Evolutionary conservation across 2,797 vertebrate species (phyloP).

Genomic region (Otolemur crassicaudatus): DNA sequence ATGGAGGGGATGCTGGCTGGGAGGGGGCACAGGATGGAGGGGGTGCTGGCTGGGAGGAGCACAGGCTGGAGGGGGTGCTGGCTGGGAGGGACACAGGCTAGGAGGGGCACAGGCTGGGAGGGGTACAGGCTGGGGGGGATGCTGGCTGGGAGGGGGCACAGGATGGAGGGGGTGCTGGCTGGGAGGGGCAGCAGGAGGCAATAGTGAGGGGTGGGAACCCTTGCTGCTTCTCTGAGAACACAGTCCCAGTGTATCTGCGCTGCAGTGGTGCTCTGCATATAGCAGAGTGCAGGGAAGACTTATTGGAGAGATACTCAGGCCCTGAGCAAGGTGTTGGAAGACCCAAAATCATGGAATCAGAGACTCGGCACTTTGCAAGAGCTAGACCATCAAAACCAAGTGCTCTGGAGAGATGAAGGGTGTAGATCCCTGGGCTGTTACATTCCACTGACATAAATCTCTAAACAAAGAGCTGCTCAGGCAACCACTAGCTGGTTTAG

Average conservation of each 20-base stretch:
- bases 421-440: not conserved
- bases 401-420: not conserved
- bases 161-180: no score
- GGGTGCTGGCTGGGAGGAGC: no score
- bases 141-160: no score
- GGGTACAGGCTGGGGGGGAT: no score
- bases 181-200: no score
- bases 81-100: no score
- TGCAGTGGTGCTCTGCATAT: not conserved
- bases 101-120: no score
- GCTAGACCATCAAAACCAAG: not conserved
- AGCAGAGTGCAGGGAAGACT: not conserved
- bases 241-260: not conserved
- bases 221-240: no score
- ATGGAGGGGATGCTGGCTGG: no score
- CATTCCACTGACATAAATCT: not conserved
- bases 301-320: not conserved
- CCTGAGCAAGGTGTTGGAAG: not conserved
- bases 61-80: no score
- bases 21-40: no score
- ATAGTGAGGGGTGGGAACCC: no score
- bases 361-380: not conserved
- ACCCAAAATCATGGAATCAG: not conserved
- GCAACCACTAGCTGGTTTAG: not conserved
- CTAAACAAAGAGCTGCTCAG: not conserved